Conservation (phyloP, 1,140 invertebrate species). For the Chlorops oryzae region DNA sequence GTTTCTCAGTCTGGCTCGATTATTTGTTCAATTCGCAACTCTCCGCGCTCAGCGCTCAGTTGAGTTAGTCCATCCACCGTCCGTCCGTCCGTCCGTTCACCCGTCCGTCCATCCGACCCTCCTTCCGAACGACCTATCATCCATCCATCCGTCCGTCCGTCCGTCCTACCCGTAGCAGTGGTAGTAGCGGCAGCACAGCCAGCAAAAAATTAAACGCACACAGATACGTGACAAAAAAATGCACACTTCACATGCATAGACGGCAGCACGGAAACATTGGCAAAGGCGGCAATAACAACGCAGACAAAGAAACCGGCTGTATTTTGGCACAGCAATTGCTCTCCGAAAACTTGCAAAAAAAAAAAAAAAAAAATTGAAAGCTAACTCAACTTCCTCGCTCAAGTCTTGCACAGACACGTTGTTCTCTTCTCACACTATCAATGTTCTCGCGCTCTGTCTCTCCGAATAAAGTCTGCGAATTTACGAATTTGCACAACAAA, state of each 20-base stretch:
- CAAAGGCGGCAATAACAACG: constrained; percentile 6
- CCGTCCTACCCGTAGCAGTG: no score
- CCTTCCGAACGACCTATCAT: background rate
- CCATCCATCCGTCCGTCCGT: background rate
- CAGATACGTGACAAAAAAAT: constrained; percentile 32
- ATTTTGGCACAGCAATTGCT: constrained; percentile 27
- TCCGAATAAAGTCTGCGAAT: no score
- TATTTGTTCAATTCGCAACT: background rate
- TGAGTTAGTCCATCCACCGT: background rate
- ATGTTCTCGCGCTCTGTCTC: no score
- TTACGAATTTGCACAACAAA: constrained; percentile 41
- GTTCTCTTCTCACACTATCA: no score
- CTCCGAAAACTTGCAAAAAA: constrained; percentile 26
- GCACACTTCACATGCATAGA: constrained; percentile 30
- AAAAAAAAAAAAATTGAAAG: constrained; percentile 7
- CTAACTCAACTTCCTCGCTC: no score
- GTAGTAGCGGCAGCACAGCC: constrained; percentile 13
- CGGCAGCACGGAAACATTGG: constrained; percentile 26
- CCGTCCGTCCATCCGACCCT: background rate
- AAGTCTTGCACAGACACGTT: no score
- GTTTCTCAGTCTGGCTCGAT: background rate
- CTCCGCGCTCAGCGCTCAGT: background rate
- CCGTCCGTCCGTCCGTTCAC: background rate
- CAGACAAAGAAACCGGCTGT: constrained; percentile 1
- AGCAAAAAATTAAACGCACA: constrained; percentile 7